Conservation (phyloP, 2,888 invertebrate species). For the Phengaris alcon region DNA sequence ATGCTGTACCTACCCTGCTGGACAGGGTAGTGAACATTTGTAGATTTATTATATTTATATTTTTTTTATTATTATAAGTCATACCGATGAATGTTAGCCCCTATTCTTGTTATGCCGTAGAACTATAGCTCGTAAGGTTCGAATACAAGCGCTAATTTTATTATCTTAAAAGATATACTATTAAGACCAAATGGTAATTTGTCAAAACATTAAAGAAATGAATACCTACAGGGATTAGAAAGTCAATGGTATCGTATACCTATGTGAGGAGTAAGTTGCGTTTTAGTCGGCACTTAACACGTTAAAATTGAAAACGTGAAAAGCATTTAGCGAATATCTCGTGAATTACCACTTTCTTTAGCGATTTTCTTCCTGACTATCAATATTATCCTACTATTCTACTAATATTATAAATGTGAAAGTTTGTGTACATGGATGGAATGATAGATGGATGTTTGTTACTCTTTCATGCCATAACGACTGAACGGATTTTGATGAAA, state of each 20-base stretch:
- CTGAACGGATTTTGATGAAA: too few species aligned
- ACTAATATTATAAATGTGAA: too few species aligned
- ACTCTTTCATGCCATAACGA: too few species aligned
- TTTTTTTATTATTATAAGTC: background rate
- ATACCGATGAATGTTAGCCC: too few species aligned
- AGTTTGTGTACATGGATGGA: too few species aligned
- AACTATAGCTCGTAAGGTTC: too few species aligned
- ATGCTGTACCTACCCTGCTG: background rate
- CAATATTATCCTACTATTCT: background rate
- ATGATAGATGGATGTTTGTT: too few species aligned
- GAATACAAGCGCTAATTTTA: too few species aligned
- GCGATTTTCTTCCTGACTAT: background rate
- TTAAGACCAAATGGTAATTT: too few species aligned
- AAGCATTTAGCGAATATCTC: constrained; percentile 8
- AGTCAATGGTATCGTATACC: background rate
- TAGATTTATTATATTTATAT: background rate
- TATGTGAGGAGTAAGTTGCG: background rate
- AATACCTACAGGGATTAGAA: background rate
- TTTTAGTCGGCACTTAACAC: background rate
- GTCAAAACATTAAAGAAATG: too few species aligned
- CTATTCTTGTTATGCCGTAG: background rate
- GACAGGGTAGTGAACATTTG: background rate
- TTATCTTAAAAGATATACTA: too few species aligned
- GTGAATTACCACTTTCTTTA: constrained; percentile 3
- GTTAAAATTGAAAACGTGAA: background rate